These are phyloP conservation scores for Lasioglossum albipes DNA, from an alignment of 1,140 invertebrate species.

Conservation along the genomic window DNA sequence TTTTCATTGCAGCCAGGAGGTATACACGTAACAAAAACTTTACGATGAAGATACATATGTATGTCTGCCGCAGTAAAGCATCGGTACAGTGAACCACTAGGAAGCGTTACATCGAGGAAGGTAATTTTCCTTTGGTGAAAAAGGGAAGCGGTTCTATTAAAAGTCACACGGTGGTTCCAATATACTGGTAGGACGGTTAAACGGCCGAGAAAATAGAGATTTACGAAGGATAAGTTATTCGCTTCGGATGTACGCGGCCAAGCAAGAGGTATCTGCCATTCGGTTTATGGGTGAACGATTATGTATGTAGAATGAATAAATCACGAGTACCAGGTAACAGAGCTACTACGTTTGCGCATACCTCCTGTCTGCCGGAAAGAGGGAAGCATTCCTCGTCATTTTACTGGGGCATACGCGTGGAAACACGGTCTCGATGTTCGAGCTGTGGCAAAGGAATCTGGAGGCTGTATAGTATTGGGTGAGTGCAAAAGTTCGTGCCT, in stretches of 20 bases:
- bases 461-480: neutral
- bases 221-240: conserved; percentile 48
- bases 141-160: neutral
- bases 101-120: neutral
- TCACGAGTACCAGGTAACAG: conserved; percentile 69
- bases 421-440: conserved; percentile 39
- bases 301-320: conserved; percentile 75
- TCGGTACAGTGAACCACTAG: neutral
- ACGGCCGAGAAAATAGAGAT: conserved; percentile 49
- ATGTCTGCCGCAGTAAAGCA: neutral
- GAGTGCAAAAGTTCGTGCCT: no score
- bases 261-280: conserved; percentile 60
- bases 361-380: conserved; percentile 35
- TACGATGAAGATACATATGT: neutral
- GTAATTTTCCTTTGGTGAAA: neutral
- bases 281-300: conserved; percentile 74
- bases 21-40: neutral
- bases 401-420: conserved; percentile 41
- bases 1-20: no score
- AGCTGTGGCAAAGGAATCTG: conserved; percentile 38
- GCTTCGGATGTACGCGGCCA: conserved; percentile 46
- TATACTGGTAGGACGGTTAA: conserved; percentile 21
- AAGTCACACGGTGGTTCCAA: conserved; percentile 7
- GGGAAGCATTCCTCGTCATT: conserved; percentile 49
- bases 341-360: conserved; percentile 57